Evolutionary conservation across 92 coral and sea anemone genomes (phyloP), one percentile per base, ranked within the genome.

Genomic region (Galaxea fascicularis): DNA sequence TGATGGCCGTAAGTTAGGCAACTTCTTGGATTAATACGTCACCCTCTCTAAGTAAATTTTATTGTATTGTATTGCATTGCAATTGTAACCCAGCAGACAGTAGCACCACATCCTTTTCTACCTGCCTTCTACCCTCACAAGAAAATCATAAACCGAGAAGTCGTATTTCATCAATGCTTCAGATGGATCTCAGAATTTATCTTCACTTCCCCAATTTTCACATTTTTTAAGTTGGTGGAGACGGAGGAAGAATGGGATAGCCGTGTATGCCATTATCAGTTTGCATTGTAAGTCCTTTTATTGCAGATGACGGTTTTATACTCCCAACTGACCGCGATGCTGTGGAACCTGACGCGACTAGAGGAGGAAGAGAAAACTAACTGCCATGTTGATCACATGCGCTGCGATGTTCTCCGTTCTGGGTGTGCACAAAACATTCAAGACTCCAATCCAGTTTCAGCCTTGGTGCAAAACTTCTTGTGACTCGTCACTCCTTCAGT

Each of bases 371-470:
- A 84, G 80, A 22, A 86, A 84, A 59, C 78, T 82, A 18, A 47
- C 79, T 53, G 31, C 65, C 79, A 79, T 92, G 88, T 85, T 89
- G 41, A 56, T 82, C 17, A 78, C 73, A 89, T 69, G 90, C 89
- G 13, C 15, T 86, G 49, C 86, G 93, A 64, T 87, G 90, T 80
- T 86, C 86, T 29, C 95, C 93, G 17, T 89, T 74, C 73, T 92
- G 90, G 77, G 83, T 89, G 59, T 30, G 91, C 57, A 69, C 73
- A 4, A 82, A 89, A 86, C 86, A 73, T 30, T 92, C 84, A n/a
- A n/a, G n/a, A n/a, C n/a, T n/a, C n/a, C n/a, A n/a, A n/a, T n/a
- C n/a, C n/a, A n/a, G n/a, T n/a, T n/a, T n/a, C n/a, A n/a, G n/a
- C n/a, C n/a, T n/a, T n/a, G n/a, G n/a, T n/a, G n/a, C n/a, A n/a